Evolutionary conservation across 1,140 invertebrate genomes (phyloP), one percentile per base, ranked within the genome.

Genomic region (Globodera ellingtonae): DNA sequence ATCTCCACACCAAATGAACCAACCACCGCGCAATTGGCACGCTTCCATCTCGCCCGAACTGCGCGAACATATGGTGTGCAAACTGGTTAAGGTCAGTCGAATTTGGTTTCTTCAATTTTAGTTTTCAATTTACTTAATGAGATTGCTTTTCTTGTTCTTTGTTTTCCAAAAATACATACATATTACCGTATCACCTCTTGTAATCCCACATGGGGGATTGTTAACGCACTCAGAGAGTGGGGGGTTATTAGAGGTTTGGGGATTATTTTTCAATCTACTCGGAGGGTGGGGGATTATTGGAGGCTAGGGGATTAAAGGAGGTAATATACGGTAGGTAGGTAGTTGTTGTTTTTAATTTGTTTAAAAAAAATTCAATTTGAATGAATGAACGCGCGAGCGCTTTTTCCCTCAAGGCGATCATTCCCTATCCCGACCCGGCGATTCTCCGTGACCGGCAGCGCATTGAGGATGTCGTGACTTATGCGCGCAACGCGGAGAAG

Each of bases 401-500:
- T 24, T 24, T 24, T 24, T 6, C 24, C 9, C 5, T 44, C 35
- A 24, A 77, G 75, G 96, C 97, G 79, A 99, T 99, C 89, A 98
- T 99, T 90, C 97, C 97, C 52, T 96, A 94, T 48, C 94, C 95
- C 6, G 95, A 98, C 91, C 95, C 94, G 9, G 93, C 93, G 85
- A 94, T 95, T 3, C 94, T 97, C 92, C 92, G 95, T 78, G 96
- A 98, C 89, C 94, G 24, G 24, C 24, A 94, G 89, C 92, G 96
- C 85, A 97, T 99, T 94, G 94, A 95, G 86, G 98, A 98, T 92
- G 91, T 99, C 71, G 95, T 99, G 5, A 94, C 95, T 0, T 99
- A 99, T 91, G 97, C 98, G 56, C 92, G 95, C 82, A 99, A 99
- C 92, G 97, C 99, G 1, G 98, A 99, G 91, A 95, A 95, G 78